Evolutionary conservation across 2,888 invertebrate species (phyloP).

Genomic region (Bembecia ichneumoniformis): DNA sequence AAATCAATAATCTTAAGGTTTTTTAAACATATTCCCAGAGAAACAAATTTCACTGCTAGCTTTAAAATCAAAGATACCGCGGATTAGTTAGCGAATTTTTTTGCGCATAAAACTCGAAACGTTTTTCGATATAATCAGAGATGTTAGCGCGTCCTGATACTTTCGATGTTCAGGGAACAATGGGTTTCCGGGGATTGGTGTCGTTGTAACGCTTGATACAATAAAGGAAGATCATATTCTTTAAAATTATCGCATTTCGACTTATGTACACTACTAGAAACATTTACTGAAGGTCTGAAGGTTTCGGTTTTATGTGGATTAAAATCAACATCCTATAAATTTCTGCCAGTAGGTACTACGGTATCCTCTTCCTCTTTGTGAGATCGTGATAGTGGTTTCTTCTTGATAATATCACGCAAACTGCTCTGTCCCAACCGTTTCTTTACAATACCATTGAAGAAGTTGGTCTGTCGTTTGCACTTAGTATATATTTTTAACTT

Average conservation of each 20-base stretch:
- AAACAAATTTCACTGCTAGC: slow-evolving; percentile 53
- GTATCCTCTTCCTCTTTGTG: too few relatives aligned
- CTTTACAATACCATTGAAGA: too few relatives aligned
- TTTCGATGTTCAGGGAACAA: slow-evolving; percentile 47
- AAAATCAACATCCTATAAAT: too few relatives aligned
- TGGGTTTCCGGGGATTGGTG: slow-evolving; percentile 54
- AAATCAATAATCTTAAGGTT: slow-evolving; percentile 64
- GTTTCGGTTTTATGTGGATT: too few relatives aligned
- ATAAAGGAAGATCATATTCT: slow-evolving; percentile 45
- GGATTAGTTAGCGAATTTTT: slow-evolving; percentile 56
- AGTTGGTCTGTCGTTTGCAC: too few relatives aligned
- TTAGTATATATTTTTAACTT: too few relatives aligned
- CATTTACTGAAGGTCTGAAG: too few relatives aligned
- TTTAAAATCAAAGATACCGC: slow-evolving; percentile 61
- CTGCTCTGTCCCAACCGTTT: too few relatives aligned
- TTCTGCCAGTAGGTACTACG: too few relatives aligned
- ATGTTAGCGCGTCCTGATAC: slow-evolving; percentile 51
- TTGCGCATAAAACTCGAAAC: slow-evolving; percentile 55
- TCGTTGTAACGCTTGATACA: slow-evolving; percentile 39
- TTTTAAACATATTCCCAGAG: slow-evolving; percentile 52
- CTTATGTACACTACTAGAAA: neutral
- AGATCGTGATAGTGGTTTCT: too few relatives aligned
- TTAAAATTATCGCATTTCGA: slow-evolving; percentile 25
- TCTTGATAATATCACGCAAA: too few relatives aligned
- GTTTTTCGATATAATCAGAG: slow-evolving; percentile 54